Conservation (phyloP, 2,888 invertebrate species). For the Leuctra nigra region DNA sequence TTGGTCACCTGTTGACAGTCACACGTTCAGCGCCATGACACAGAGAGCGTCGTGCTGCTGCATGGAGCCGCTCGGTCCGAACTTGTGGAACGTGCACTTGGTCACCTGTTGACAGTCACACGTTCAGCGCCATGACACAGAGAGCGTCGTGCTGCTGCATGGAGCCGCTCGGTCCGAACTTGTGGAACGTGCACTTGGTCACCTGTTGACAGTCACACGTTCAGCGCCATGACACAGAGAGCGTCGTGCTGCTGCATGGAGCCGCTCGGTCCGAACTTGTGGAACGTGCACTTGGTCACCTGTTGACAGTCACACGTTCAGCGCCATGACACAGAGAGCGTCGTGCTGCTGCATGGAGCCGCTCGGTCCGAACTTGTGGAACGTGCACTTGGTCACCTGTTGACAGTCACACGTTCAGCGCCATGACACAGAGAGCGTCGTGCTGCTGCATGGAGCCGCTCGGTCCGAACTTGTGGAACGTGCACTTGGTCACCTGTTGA, state of each 20-base stretch:
- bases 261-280: constrained; percentile 41
- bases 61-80: constrained; percentile 40
- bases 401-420: constrained; percentile 42
- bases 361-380: constrained; percentile 41
- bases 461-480: constrained; percentile 41
- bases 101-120: constrained; percentile 35
- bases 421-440: constrained; percentile 41
- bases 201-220: constrained; percentile 38
- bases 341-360: constrained; percentile 40
- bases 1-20: constrained; percentile 36
- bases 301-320: too few relatives aligned
- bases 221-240: constrained; percentile 41
- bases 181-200: constrained; percentile 42
- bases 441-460: constrained; percentile 40
- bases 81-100: constrained; percentile 42
- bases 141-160: constrained; percentile 40
- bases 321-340: constrained; percentile 40
- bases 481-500: constrained; percentile 39
- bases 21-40: constrained; percentile 41
- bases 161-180: constrained; percentile 41
- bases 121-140: constrained; percentile 42
- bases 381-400: constrained; percentile 40
- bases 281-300: constrained; percentile 41
- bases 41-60: constrained; percentile 41
- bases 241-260: constrained; percentile 40